Evolutionary conservation across 2,797 vertebrate species (phyloP), one percentile per base, ranked within the genome.

Genomic region (Semotilus atromaculatus): DNA sequence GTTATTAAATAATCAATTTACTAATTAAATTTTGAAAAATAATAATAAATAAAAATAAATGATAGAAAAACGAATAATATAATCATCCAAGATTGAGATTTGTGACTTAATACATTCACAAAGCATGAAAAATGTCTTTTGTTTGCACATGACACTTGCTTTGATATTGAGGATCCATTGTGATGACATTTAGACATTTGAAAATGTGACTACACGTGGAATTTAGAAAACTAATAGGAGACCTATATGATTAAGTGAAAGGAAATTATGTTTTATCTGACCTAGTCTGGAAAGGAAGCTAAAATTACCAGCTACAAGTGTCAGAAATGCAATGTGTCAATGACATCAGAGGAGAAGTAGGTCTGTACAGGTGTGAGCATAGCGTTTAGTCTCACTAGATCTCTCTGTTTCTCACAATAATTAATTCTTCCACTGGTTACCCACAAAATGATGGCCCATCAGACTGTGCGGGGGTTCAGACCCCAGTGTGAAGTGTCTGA

Each of bases 281-380:
- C 31, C 62, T 66, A 21, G 38, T 82, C 45, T 58, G 31, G 64
- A 75, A 85, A 77, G 19, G 51, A 87, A 62, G 19, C 38, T 64
- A 55, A 36, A 38, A 43, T 53, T 14, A 43, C 31, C 31, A 77
- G n/a, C 58, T 75, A 7, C 29, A 31, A 71, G 62, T 45, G 62
- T 45, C 48, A 48, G 38, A 21, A 43, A 36, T 26, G 21, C n/a
- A 78, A 62, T 84, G 31, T 84, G 81, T 67, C 55, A 82, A 55
- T 81, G 84, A 84, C 67, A 81, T 85, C 75, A 86, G 26, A 86
- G 29, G 21, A 70, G 82, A 89, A 86, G 80, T 64, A 75, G 67
- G 51, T 71, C 21, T n/a, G 1, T 8, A 70, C 29, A 80, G 45
- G 11, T 36, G 31, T 53, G 38, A 53, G 45, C 45, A 68, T 34